phyloP scores from a whole-genome alignment of 1,140 invertebrate genomes.

The Gonatopus flavifemur region DNA sequence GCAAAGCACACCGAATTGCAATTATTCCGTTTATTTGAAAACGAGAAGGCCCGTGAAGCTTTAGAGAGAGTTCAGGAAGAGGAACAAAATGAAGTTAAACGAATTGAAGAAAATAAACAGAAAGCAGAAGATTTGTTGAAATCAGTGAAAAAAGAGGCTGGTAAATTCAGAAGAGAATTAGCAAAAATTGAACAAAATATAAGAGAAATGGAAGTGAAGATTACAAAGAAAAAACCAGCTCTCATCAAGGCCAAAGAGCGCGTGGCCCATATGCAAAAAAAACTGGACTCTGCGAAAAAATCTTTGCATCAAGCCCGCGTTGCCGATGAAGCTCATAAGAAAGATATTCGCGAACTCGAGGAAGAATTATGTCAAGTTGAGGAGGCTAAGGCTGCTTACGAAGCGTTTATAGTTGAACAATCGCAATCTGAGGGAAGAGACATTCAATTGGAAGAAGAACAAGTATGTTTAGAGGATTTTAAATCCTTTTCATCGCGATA shows the following conservation, averaged over 20 bases:
- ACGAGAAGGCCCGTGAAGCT: neutral
- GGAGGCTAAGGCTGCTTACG: slow-evolving; percentile 72
- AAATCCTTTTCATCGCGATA: neutral
- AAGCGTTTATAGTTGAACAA: slow-evolving; percentile 75
- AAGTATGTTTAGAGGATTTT: slow-evolving; percentile 60
- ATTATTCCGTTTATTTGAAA: neutral
- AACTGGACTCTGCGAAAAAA: slow-evolving; percentile 80
- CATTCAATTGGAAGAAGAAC: slow-evolving; percentile 83
- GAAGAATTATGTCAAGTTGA: slow-evolving; percentile 78
- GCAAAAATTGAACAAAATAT: slow-evolving; percentile 86
- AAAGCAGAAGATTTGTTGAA: slow-evolving; percentile 81
- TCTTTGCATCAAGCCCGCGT: slow-evolving; percentile 83
- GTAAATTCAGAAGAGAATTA: slow-evolving; percentile 74
- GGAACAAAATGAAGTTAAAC: slow-evolving; percentile 53
- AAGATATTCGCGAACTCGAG: slow-evolving; percentile 78
- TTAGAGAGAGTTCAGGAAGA: neutral
- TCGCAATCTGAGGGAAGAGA: slow-evolving; percentile 76
- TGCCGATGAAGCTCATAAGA: slow-evolving; percentile 80
- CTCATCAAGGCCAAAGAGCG: slow-evolving; percentile 91
- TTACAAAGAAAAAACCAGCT: slow-evolving; percentile 82
- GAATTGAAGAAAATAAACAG: slow-evolving; percentile 73
- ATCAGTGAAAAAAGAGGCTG: slow-evolving; percentile 81
- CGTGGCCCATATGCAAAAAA: slow-evolving; percentile 88
- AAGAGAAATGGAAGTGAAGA: slow-evolving; percentile 81
- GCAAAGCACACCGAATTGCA: slow-evolving; percentile 4